Conservation (phyloP, 2,797 vertebrate genomes). For the Meda fulgida region DNA sequence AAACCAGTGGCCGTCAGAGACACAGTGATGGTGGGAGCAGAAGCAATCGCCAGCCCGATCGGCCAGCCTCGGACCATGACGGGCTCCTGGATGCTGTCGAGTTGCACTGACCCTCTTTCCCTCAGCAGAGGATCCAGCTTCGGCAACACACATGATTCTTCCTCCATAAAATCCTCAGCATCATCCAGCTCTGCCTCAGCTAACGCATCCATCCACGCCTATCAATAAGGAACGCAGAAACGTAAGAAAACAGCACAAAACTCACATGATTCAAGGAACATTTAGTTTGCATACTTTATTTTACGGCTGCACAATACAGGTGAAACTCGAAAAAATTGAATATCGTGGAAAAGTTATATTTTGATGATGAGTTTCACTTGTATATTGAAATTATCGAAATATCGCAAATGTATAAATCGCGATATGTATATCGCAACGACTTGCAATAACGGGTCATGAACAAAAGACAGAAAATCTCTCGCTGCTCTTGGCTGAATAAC, state of each 20-base stretch:
- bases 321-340: too few relatives aligned
- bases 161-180: slow-evolving; percentile 69
- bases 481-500: too few relatives aligned
- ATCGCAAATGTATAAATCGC: too few relatives aligned
- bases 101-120: slow-evolving; percentile 71
- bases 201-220: slow-evolving; percentile 81
- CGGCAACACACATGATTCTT: slow-evolving; percentile 54
- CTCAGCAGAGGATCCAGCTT: slow-evolving; percentile 52
- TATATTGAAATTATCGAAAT: too few relatives aligned
- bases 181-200: slow-evolving; percentile 89
- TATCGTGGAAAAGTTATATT: too few relatives aligned
- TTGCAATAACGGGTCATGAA: too few relatives aligned
- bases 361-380: too few relatives aligned
- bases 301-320: too few relatives aligned
- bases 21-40: slow-evolving; percentile 74
- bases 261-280: neutral
- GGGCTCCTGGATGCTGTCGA: slow-evolving; percentile 71
- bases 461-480: too few relatives aligned
- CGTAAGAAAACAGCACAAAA: neutral
- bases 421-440: too few relatives aligned
- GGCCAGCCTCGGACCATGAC: slow-evolving; percentile 83
- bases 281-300: neutral
- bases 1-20: slow-evolving; percentile 72
- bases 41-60: slow-evolving; percentile 86
- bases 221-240: neutral